Base-by-base conservation (phyloP, 2,113 vertebrate species). In the Eudorcas thomsonii region DNA sequence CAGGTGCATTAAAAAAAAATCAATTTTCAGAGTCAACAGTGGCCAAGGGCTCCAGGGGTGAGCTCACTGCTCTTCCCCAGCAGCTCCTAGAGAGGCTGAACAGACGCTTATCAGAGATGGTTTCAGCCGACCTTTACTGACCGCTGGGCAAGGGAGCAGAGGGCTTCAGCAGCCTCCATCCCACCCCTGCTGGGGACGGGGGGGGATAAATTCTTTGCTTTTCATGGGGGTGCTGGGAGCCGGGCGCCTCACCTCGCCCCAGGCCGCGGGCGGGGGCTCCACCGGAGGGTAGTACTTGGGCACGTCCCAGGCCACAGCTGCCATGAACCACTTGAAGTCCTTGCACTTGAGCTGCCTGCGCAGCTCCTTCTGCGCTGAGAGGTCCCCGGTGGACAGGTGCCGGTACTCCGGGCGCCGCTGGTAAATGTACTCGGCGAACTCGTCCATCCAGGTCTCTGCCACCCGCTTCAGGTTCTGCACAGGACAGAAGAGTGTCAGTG, bases 261-360 rank as follows among this genome's bases (percentile, higher is more conserved):
- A 99, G 83, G 99, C 99, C 7, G 99, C 99, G 36, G 99, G 99
- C 9, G 98, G 98, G 90, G 99, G 99, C 97, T 99, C 99, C 97
- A 99, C 99, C 5, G 99, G 99, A 86, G 99, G 99, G 97, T 99
- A 99, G 94, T 99, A 99, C 97, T 99, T 99, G 7, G 99, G 99
- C 94, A 99, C 99, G 62, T 99, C 99, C 99, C 99, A 99, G 96
- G 99, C 99, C 98, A 99, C 99, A 0, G 99, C 98, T 88, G 99
- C 98, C 99, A 99, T 99, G 98, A 99, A 99, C 99, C 99, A 99
- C 92, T 99, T 99, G 99, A 99, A 99, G 98, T 99, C 99, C 98
- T 99, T 99, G 98, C 99, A 99, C 96, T 99, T 99, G 4, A 99
- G 99, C 43, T 99, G 99, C 48, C 99, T 99, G 91, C 99, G 99